These are phyloP conservation scores for Portunus trituberculatus DNA, from an alignment of 1,140 invertebrate species.

Conservation along the genomic window DNA sequence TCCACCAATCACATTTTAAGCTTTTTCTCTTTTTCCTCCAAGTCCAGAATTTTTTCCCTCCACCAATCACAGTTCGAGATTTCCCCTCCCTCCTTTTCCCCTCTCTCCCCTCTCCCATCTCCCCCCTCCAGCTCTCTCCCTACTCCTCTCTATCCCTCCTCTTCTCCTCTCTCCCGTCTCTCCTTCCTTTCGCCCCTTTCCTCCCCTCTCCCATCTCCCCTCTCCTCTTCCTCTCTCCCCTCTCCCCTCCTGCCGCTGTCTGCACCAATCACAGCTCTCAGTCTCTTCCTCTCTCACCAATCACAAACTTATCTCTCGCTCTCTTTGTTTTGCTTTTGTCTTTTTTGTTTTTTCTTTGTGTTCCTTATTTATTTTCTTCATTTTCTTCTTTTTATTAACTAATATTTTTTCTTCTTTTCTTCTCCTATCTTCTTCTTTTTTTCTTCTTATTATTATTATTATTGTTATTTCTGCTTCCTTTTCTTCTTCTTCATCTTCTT, in stretches of 20 bases:
- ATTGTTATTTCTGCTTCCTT: no score
- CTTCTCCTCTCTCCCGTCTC: background rate
- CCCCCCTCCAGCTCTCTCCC: no score
- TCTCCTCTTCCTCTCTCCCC: background rate
- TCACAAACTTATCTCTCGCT: no score
- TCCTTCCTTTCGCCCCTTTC: background rate
- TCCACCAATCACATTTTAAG: background rate
- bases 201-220: no score
- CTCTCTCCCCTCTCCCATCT: background rate
- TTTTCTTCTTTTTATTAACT: no score
- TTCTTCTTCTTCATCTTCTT: no score
- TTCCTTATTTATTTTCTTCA: no score
- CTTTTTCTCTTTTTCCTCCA: conserved; percentile 4
- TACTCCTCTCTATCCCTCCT: background rate
- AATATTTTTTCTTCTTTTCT: no score
- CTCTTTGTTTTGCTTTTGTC: no score
- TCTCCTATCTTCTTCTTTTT: no score
- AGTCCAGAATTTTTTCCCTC: background rate
- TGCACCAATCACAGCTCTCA: background rate
- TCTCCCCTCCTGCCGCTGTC: background rate
- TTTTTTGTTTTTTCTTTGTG: no score
- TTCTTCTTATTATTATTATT: no score
- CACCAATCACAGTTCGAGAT: background rate
- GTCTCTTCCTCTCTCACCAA: background rate
- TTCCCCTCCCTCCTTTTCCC: background rate